Base-by-base conservation (phyloP, 2,888 invertebrate genomes). In the Venustoraphidia nigricollis region DNA sequence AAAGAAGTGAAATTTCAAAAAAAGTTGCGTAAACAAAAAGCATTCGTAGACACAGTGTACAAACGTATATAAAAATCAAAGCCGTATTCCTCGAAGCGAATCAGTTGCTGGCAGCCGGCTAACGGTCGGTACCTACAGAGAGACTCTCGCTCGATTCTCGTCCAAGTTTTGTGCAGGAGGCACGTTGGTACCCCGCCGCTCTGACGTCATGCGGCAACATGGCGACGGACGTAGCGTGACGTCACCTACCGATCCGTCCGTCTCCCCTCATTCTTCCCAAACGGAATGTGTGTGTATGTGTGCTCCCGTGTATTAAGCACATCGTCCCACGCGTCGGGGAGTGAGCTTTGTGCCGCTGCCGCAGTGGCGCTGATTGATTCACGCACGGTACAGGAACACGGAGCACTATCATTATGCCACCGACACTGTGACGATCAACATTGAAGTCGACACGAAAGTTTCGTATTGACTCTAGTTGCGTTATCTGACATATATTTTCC, bases 161-260 rank as follows among this genome's bases (percentile, higher is more conserved):
- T 27, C 27, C 27, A 27, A 27, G 27, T 27, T 27, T 27, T 27
- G 27, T 27, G 27, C 27, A 27, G 27, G 27, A 27, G 27, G 27
- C 27, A 27, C 27, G 27, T 27, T 27, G 27, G 27, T 27, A 27
- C 27, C 27, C 27, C 27, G 27, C 27, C 27, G 27, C 6, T 27
- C 27, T 67, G 66, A 70, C 70, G 70, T 70, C 70, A 70, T 62
- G 54, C 62, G 61, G 57, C 63, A 68, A 69, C 64, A 69, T 69
- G 69, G 69, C 68, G 66, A 58, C 27, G 27, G 27, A 27, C 27
- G 27, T 27, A 27, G 58, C 56, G 62, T 67, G 67, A 69, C 68
- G 67, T 68, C 68, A 67, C 59, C 54, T 46, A 45, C 42, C 53
- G 11, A 48, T 50, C 47, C 44, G 27, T 27, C 10, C 43, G 10